Conservation (phyloP, 2,113 vertebrate genomes). For the Procavia capensis region DNA sequence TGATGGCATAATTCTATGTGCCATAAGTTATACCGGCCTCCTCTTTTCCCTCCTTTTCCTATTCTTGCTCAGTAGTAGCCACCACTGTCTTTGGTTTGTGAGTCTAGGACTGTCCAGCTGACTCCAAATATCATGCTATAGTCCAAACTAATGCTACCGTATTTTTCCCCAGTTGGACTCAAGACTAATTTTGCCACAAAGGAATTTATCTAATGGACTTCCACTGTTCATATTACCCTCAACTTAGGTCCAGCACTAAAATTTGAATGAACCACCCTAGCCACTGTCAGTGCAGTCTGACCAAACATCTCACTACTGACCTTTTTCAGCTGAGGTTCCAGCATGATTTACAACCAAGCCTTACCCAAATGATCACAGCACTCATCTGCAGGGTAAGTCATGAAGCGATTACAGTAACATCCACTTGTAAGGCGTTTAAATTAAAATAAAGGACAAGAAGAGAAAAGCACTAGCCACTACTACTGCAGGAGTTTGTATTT, state of each 20-base stretch:
- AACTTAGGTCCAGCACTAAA: background rate
- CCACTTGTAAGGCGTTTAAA: background rate
- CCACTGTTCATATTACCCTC: background rate
- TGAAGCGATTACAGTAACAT: background rate
- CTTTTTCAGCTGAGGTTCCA: background rate
- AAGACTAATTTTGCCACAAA: background rate
- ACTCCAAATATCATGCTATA: background rate
- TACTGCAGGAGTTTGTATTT: background rate
- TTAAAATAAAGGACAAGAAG: background rate
- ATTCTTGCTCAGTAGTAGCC: background rate
- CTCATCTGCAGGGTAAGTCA: background rate
- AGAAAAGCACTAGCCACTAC: background rate
- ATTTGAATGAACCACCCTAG: background rate
- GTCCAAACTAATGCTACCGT: background rate
- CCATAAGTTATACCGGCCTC: background rate
- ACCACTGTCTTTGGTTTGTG: background rate
- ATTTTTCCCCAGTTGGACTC: background rate
- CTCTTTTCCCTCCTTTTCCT: background rate
- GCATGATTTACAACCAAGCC: background rate
- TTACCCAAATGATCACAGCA: background rate
- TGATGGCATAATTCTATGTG: background rate
- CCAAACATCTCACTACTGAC: background rate
- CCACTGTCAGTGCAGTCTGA: background rate
- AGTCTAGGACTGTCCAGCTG: background rate
- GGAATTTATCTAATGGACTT: background rate